These are phyloP conservation scores for Agapostemon virescens DNA, from an alignment of 2,888 invertebrate genomes.

Conservation along the genomic window DNA sequence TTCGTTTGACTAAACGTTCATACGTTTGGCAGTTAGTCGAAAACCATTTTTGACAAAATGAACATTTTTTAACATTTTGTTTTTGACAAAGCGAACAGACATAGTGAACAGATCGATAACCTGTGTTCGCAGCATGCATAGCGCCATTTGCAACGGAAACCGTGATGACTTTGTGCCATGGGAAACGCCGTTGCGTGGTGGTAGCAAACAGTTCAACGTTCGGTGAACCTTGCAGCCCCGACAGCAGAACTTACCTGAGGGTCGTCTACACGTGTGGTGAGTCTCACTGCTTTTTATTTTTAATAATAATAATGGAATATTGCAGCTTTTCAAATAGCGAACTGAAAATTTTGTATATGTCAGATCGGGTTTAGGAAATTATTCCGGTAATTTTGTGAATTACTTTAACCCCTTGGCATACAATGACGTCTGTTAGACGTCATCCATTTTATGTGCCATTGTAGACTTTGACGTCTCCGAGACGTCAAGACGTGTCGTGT, in stretches of 20 bases:
- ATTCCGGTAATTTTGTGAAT: too few species aligned
- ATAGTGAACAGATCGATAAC: constrained; percentile 26
- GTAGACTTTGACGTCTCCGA: too few species aligned
- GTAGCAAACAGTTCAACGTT: constrained; percentile 91
- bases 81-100: not conserved
- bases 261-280: constrained; percentile 94
- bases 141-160: constrained; percentile 95
- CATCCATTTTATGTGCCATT: too few species aligned
- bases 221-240: constrained; percentile 89
- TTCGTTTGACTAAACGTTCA: constrained; percentile 16
- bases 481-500: too few species aligned
- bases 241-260: constrained; percentile 91
- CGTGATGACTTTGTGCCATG: constrained; percentile 93
- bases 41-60: constrained; percentile 6
- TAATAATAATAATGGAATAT: not conserved
- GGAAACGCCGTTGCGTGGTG: constrained; percentile 89
- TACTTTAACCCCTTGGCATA: too few species aligned
- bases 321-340: too few species aligned
- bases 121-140: constrained; percentile 87
- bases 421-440: too few species aligned
- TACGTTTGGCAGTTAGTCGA: not conserved
- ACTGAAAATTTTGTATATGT: too few species aligned
- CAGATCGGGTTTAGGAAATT: too few species aligned
- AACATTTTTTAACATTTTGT: too few species aligned
- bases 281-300: constrained; percentile 75